These are phyloP conservation scores for Rhodinocichla rosea DNA, from an alignment of 2,113 vertebrate genomes.

Conservation along the genomic window DNA sequence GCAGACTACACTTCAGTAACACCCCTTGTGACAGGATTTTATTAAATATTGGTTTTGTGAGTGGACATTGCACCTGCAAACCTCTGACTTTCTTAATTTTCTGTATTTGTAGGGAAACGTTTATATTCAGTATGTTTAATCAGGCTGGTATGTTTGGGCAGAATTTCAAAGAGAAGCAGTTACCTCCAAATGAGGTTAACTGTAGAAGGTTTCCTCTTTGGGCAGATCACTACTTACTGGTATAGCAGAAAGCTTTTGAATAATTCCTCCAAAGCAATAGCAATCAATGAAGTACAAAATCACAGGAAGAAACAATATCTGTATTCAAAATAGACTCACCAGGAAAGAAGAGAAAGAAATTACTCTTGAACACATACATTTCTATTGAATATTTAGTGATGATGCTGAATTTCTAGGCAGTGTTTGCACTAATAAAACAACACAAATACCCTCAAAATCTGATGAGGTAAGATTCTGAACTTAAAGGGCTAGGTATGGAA, in stretches of 20 bases:
- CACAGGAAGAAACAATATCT: neutral
- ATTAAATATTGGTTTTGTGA: neutral
- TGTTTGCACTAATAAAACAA: neutral
- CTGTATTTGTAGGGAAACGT: neutral
- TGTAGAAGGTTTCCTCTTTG: neutral
- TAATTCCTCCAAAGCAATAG: neutral
- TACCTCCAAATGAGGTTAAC: neutral
- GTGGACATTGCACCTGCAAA: accelerated
- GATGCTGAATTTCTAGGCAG: neutral
- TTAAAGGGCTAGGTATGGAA: neutral
- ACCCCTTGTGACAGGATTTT: neutral
- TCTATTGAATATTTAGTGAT: neutral
- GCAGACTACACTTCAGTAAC: neutral
- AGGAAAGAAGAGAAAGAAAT: neutral
- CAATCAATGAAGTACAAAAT: neutral
- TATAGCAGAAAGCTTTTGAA: neutral
- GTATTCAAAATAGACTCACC: neutral
- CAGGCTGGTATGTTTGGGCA: neutral
- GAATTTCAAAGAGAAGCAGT: neutral
- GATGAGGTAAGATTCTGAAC: neutral
- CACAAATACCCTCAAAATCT: neutral
- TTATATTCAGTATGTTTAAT: neutral
- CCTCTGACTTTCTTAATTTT: neutral
- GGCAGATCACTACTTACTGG: neutral
- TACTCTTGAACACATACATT: neutral